Evolutionary conservation across 2,797 vertebrate genomes (phyloP).

Genomic region (Lutjanus argentimaculatus): DNA sequence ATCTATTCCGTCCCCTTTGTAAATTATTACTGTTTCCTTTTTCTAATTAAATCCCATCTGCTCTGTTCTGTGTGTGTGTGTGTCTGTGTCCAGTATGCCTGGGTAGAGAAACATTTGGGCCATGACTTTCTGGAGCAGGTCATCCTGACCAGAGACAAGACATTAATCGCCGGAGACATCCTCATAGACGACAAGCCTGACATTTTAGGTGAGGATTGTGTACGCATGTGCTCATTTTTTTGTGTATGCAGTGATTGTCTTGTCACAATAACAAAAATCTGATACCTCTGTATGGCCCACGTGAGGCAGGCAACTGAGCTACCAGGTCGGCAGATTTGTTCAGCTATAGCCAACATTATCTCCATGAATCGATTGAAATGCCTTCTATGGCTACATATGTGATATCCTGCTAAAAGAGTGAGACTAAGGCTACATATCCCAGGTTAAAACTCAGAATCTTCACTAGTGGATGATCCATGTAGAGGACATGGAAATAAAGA

Average conservation of each 20-base stretch:
- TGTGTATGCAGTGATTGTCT: background rate
- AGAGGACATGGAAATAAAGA: background rate
- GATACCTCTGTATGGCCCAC: too few species aligned
- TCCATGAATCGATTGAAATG: too few species aligned
- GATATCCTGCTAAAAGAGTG: too few species aligned
- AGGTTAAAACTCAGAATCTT: background rate
- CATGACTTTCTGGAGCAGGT: slow-evolving; percentile 92
- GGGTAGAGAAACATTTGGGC: slow-evolving; percentile 96
- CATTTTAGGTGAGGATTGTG: slow-evolving; percentile 88
- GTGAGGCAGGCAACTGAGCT: too few species aligned
- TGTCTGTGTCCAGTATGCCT: slow-evolving; percentile 89
- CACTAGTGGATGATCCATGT: background rate
- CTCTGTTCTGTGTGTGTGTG: slow-evolving; percentile 11
- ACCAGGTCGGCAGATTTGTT: too few species aligned
- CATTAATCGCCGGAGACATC: slow-evolving; percentile 91
- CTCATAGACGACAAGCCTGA: slow-evolving; percentile 96
- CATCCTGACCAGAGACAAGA: slow-evolving; percentile 96
- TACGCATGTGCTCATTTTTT: background rate
- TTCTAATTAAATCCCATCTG: slow-evolving; percentile 4
- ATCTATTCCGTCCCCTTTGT: background rate
- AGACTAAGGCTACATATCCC: too few species aligned
- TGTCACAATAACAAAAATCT: background rate
- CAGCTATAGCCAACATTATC: too few species aligned
- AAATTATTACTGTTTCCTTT: slow-evolving; percentile 11
- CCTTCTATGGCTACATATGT: too few species aligned